Conservation (phyloP, 2,113 vertebrate genomes). For the Pseudonaja textilis region DNA sequence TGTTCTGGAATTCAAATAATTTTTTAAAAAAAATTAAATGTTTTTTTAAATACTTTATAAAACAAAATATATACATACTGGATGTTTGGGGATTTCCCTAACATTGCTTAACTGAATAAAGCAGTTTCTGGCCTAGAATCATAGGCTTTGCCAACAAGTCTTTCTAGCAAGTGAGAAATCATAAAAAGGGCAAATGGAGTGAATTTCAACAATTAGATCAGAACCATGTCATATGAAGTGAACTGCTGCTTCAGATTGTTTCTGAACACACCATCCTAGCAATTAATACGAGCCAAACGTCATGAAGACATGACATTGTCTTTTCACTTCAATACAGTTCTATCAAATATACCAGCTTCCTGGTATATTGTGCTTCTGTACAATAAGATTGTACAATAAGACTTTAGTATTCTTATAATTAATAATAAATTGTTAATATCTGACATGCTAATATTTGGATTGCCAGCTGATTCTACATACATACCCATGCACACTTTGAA, state of each 20-base stretch:
- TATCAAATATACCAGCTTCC: background rate
- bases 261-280: background rate
- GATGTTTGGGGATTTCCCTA: background rate
- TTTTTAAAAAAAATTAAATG: background rate
- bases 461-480: background rate
- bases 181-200: background rate
- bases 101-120: background rate
- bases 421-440: background rate
- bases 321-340: background rate
- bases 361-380: background rate
- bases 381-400: background rate
- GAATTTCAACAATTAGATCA: background rate
- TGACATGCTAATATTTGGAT: background rate
- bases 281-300: background rate
- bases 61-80: background rate
- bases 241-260: background rate
- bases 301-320: background rate
- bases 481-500: background rate
- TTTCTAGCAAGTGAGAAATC: background rate
- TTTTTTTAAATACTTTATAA: background rate
- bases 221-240: background rate
- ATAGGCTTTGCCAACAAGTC: background rate
- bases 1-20: background rate
- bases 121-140: background rate
- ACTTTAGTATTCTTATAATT: background rate